Base-by-base conservation (phyloP, 2,888 invertebrate genomes). In the Apamea epomidion region DNA sequence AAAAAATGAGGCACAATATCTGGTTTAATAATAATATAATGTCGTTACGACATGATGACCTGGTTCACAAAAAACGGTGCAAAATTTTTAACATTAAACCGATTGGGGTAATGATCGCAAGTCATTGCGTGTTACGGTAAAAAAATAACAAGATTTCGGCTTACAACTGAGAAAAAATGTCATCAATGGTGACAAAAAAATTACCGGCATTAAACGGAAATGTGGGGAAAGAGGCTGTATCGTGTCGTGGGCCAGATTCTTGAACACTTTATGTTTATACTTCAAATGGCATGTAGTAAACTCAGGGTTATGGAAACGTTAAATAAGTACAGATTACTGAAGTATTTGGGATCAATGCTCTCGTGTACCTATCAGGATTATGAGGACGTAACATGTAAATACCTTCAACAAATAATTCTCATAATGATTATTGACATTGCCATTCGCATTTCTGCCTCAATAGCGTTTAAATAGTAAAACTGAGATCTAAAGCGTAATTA, bases 221-320 rank as follows among this genome's bases (percentile, higher is more conserved):
- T 83, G 83, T 86, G n/a, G 86, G 86, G 77, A 86, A 86, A 62
- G 86, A 86, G 85, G 85, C 83, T 86, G 78, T 68, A 48, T 54
- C 65, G n/a, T 76, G 72, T 37, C 32, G 54, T 70, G 73, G 8
- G 64, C 70, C 80, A 68, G 78, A 83, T 86, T 86, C 51, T 76
- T 78, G 64, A 45, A 42, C 69, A 74, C 37, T 45, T 75, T 67
- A 25, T 51, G 48, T 69, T 70, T 32, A 45, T 45, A 54, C 48
- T 76, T 78, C 16, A 29, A 58, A 51, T 64, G 10, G 21, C 37
- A 37, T 32, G 16, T 14, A 54, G 14, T 54, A 60, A 37, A 70
- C 29, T 70, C 14, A 51, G 10, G 14, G 7, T 32, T 69, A 79
- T 32, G 18, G 7, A 48, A 70, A 69, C 58, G 25, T 29, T 78